Evolutionary conservation across 2,888 invertebrate species (phyloP), one percentile per base, ranked within the genome.

Genomic region (Pyrocoelia pectoralis): DNA sequence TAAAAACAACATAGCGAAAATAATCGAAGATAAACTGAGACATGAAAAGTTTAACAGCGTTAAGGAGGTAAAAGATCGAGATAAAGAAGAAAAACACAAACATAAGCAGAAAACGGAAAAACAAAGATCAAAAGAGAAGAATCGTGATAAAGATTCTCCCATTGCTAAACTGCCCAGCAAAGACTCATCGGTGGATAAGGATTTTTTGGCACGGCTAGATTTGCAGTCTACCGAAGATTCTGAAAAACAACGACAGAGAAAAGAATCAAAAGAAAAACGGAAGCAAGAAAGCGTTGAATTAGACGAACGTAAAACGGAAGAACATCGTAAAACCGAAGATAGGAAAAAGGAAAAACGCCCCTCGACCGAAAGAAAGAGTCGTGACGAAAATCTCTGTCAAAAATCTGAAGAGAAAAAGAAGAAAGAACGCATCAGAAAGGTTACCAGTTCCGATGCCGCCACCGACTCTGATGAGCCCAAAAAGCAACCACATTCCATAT

Each of bases 401-500:
- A 73, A 70, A 54, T 33, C 28, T 1, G 72, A 75, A 14, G 72
- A 74, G 5, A 66, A 70, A 8, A 74, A 74, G 58, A 66, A 76
- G 56, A 75, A 77, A 70, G 76, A 79, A 56, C 73, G 80, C 28
- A 76, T 78, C 24, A 72, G 82, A 46, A 83, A 82, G 72, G 66
- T 77, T 1, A 79, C 78, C 59, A 89, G 87, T 72, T 87, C 88
- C 12, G 89, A 89, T 53, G 87, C 84, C 66, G 86, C 83, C 63
- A 88, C 89, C 1, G 92, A 92, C 79, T 90, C 91, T 5, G 93
- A 92, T 76, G 92, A 91, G 79, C 91, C 90, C 52, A 94, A 93
- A 80, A 93, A 94, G 79, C 94, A 93, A 83, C 94, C 94, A 58
- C 94, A 94, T 83, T 95, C 94, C 57, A 94, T 95, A 75, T 95